A percentile compares a stretch with the other conserved stretches of the same genome.
Conservation (phyloP, 2,888 invertebrate genomes). For the Amiota mariae region DNA sequence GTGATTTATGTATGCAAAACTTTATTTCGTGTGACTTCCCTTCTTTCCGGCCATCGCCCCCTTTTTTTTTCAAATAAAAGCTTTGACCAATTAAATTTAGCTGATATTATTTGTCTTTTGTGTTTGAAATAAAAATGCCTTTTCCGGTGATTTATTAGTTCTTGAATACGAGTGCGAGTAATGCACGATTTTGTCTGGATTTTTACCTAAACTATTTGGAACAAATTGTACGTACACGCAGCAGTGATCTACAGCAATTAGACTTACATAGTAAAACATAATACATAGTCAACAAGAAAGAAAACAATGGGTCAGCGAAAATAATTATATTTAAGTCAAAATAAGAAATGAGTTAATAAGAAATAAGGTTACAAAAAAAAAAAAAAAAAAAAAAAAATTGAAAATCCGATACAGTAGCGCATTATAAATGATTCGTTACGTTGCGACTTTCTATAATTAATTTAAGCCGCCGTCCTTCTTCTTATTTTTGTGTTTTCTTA, state of each 20-base stretch:
- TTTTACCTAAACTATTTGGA: slow-evolving; percentile 54
- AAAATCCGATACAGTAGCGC: slow-evolving; percentile 20
- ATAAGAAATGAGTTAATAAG: slow-evolving; percentile 6
- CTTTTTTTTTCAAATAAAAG: neutral
- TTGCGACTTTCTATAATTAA: slow-evolving; percentile 27
- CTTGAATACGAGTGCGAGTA: slow-evolving; percentile 36
- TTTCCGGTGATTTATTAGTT: slow-evolving; percentile 60
- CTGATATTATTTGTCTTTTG: slow-evolving; percentile 28
- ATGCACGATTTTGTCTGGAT: slow-evolving; percentile 14
- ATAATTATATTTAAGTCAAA: slow-evolving; percentile 10
- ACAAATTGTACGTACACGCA: slow-evolving; percentile 42
- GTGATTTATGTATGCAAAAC: slow-evolving; percentile 59
- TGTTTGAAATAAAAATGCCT: slow-evolving; percentile 45
- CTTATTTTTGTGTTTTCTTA: slow-evolving; percentile 11
- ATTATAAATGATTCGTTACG: slow-evolving; percentile 13
- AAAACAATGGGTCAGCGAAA: neutral
- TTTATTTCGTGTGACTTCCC: neutral
- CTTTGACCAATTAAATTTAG: neutral
- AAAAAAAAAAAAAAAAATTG: neutral
- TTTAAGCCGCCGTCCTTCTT: neutral
- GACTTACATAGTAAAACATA: slow-evolving; percentile 40
- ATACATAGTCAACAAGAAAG: neutral
- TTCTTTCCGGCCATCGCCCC: neutral
- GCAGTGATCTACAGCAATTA: neutral
- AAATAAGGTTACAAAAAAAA: neutral